Conservation (phyloP, 2,797 vertebrate species). For the Zonotrichia albicollis region DNA sequence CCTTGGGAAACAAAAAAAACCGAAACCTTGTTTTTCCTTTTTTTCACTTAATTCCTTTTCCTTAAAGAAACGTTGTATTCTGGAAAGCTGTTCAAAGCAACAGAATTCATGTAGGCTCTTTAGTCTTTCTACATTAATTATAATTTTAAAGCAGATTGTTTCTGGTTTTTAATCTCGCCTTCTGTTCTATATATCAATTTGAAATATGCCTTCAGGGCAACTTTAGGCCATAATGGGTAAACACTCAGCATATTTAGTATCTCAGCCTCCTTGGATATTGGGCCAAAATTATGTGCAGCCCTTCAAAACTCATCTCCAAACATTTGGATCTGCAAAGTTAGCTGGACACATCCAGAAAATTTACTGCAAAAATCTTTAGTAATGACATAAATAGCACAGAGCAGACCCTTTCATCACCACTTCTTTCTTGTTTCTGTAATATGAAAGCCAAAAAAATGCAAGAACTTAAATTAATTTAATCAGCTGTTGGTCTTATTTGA, state of each 20-base stretch:
- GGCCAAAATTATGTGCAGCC: not conserved
- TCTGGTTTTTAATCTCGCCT: not conserved
- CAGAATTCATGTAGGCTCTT: not conserved
- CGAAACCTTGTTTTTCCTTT: not conserved
- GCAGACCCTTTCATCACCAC: not conserved
- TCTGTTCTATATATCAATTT: constrained; percentile 8
- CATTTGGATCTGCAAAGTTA: not conserved
- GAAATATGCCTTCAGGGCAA: constrained; percentile 18
- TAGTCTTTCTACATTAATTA: not conserved
- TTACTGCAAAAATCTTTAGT: not conserved
- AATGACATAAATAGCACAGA: not conserved
- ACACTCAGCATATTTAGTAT: not conserved
- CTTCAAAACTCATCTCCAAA: not conserved
- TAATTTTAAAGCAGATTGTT: not conserved
- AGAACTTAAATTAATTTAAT: not conserved
- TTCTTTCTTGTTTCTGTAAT: not conserved
- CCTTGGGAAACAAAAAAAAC: rapidly evolving
- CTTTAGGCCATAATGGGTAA: not conserved
- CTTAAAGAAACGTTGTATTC: not conserved
- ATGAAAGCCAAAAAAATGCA: not conserved
- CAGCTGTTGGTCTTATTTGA: not conserved
- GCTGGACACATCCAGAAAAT: not conserved
- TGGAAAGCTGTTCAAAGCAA: not conserved
- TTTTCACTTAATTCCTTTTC: not conserved
- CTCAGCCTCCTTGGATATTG: not conserved